Percentiles rank a stretch among this genome's conserved stretches.
phyloP scores from a whole-genome alignment of 1,140 invertebrate species.

The Euglossa dilemma region DNA sequence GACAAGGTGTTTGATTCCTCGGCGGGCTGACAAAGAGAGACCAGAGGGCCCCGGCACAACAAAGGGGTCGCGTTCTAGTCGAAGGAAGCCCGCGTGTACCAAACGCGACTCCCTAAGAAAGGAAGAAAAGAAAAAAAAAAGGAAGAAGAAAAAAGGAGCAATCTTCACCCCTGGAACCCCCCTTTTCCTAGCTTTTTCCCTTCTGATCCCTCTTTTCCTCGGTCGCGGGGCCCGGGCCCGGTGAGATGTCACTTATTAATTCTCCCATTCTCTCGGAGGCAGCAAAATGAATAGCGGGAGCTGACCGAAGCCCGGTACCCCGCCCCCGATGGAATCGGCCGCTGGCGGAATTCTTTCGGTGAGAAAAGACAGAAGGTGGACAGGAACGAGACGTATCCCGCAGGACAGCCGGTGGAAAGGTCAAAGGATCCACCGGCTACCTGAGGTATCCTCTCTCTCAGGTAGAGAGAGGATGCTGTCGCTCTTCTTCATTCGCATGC shows the following conservation, averaged over 20 bases:
- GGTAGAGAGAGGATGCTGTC: slow-evolving; percentile 29
- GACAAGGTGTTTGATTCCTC: slow-evolving; percentile 63
- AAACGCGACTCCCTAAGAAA: background rate
- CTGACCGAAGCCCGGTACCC: slow-evolving; percentile 36
- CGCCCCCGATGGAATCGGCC: slow-evolving; percentile 57
- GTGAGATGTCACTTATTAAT: slow-evolving; percentile 82
- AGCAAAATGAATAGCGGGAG: slow-evolving; percentile 74
- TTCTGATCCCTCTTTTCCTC: slow-evolving; percentile 39
- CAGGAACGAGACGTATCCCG: slow-evolving; percentile 67
- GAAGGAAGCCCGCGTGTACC: slow-evolving; percentile 22
- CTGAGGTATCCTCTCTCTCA: slow-evolving; percentile 65
- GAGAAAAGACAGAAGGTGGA: slow-evolving; percentile 68
- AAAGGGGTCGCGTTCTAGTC: slow-evolving; percentile 43
- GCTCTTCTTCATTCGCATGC: background rate
- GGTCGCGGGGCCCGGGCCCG: slow-evolving; percentile 43
- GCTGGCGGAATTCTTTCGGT: slow-evolving; percentile 70
- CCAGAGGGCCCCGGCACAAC: slow-evolving; percentile 42
- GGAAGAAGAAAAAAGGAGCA: background rate
- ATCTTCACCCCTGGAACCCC: slow-evolving; percentile 13
- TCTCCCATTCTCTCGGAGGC: slow-evolving; percentile 74
- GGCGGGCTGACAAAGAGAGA: slow-evolving; percentile 48
- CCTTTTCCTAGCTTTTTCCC: background rate
- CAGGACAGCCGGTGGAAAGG: slow-evolving; percentile 75
- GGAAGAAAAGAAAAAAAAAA: background rate
- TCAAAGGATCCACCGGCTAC: slow-evolving; percentile 78